A percentile compares a stretch with the other conserved stretches of the same genome.
These are phyloP conservation scores for Blastobasis lacticolella DNA, from an alignment of 2,888 invertebrate genomes.

Conservation along the genomic window DNA sequence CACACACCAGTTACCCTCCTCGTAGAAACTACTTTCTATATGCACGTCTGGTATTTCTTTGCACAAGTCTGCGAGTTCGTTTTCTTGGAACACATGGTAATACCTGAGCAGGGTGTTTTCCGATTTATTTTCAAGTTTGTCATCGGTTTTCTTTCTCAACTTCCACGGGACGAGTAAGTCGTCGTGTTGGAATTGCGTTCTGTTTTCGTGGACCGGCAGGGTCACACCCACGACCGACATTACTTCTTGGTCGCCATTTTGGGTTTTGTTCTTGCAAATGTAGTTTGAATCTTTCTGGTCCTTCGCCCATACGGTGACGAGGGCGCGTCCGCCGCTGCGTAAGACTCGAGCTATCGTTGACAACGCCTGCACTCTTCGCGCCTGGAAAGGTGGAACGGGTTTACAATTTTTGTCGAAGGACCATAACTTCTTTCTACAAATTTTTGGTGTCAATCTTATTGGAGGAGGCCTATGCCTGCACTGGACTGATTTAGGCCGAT, in stretches of 20 bases:
- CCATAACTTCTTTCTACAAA: too few relatives aligned
- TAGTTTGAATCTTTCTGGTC: conserved; percentile 82
- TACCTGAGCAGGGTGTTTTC: conserved; percentile 82
- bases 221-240: conserved; percentile 37
- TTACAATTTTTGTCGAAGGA: too few relatives aligned
- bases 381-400: conserved; percentile 46
- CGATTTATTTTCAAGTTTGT: conserved; percentile 41
- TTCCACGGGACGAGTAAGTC: conserved; percentile 98
- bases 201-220: conserved; percentile 90
- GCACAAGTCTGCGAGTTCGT: conserved; percentile 83
- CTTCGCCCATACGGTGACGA: conserved; percentile 98
- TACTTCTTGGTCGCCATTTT: conserved; percentile 21
- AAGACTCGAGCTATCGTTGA: conserved; percentile 84
- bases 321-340: conserved; percentile 80
- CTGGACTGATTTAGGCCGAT: too few relatives aligned
- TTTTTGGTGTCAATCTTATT: too few relatives aligned
- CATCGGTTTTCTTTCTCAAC: conserved; percentile 54
- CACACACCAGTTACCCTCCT: conserved; percentile 97
- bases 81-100: conserved; percentile 94
- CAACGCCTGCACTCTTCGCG: conserved; percentile 83
- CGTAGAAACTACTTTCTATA: conserved; percentile 86
- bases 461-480: too few relatives aligned
- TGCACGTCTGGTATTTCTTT: conserved; percentile 59
- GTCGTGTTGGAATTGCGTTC: conserved; percentile 90
- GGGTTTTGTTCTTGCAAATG: conserved; percentile 34